Conservation (phyloP, 2,888 invertebrate genomes). For the Ochropacha duplaris region DNA sequence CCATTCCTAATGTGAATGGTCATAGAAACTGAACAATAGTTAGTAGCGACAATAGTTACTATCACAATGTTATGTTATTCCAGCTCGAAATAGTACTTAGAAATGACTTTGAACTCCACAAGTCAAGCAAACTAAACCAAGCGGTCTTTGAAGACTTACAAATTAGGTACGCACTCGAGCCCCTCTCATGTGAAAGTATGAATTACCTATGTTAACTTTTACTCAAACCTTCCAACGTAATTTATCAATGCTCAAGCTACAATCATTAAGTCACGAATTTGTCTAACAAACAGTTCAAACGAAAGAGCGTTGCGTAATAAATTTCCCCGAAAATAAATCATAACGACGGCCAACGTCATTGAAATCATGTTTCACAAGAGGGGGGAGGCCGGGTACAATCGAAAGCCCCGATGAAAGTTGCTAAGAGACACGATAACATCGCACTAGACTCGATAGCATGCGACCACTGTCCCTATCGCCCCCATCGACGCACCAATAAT, state of each 20-base stretch:
- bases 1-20: background rate
- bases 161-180: constrained; percentile 15
- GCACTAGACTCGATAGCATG: constrained; percentile 64
- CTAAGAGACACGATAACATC: constrained; percentile 77
- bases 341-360: constrained; percentile 61
- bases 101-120: constrained; percentile 51
- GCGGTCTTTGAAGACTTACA: constrained; percentile 37
- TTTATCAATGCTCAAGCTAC: constrained; percentile 39
- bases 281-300: constrained; percentile 41
- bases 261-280: constrained; percentile 47
- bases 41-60: constrained; percentile 34
- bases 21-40: constrained; percentile 29
- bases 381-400: constrained; percentile 60
- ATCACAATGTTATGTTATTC: constrained; percentile 35
- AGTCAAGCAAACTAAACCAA: constrained; percentile 34
- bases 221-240: constrained; percentile 24
- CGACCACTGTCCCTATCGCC: constrained; percentile 81
- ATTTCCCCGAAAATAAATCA: constrained; percentile 67
- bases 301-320: constrained; percentile 41
- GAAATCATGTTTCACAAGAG: constrained; percentile 71
- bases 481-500: constrained; percentile 78
- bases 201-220: constrained; percentile 23
- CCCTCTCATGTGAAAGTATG: constrained; percentile 23
- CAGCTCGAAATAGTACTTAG: constrained; percentile 41
- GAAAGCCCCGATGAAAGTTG: constrained; percentile 77